phyloP scores from a whole-genome alignment of 2,888 invertebrate genomes.

The Coecobrya sp. region DNA sequence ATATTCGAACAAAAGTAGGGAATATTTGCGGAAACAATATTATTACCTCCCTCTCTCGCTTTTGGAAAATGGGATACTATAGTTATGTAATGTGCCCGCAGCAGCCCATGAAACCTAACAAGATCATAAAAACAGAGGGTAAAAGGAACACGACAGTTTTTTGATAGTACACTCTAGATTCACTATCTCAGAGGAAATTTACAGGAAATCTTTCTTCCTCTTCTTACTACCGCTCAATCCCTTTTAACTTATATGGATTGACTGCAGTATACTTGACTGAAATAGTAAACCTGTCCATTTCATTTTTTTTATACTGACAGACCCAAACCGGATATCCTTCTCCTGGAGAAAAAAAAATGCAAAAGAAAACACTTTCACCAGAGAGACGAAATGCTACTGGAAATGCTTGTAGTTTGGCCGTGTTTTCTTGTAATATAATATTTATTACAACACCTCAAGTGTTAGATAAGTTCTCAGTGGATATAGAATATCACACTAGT shows the following conservation, averaged over 20 bases:
- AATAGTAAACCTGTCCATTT: conserved; percentile 17
- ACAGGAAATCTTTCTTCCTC: neutral
- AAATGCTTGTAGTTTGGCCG: neutral
- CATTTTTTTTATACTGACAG: neutral
- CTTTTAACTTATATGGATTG: neutral
- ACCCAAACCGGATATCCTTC: conserved; percentile 9
- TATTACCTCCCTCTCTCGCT: too few relatives aligned
- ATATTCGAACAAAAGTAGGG: too few relatives aligned
- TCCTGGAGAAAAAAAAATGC: neutral
- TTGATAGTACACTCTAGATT: neutral
- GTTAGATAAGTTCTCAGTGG: too few relatives aligned
- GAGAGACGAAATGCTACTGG: neutral
- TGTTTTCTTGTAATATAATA: neutral
- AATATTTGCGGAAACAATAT: too few relatives aligned
- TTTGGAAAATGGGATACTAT: too few relatives aligned
- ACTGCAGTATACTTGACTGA: neutral
- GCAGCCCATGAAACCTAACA: neutral
- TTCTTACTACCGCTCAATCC: neutral
- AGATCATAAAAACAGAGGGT: neutral
- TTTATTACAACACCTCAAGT: neutral
- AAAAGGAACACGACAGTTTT: neutral
- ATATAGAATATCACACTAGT: too few relatives aligned
- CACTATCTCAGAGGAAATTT: neutral
- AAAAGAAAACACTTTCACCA: neutral
- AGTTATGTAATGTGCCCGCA: too few relatives aligned